These are phyloP conservation scores for Drosophila diplacantha DNA, from an alignment of 2,888 invertebrate genomes.

Conservation along the genomic window DNA sequence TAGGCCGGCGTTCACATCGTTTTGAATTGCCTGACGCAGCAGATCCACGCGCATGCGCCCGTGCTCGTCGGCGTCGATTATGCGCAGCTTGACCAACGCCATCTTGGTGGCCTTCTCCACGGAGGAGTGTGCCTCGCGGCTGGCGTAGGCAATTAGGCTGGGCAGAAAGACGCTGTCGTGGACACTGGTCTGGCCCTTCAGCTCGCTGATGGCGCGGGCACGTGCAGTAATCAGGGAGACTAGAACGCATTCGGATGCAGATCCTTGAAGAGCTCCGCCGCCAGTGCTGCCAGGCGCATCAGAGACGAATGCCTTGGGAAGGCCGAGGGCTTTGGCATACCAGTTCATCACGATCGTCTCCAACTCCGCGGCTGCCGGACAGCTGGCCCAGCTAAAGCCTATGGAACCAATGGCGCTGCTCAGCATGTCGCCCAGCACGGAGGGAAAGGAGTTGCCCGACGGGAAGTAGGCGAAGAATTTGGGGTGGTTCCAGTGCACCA, in stretches of 20 bases:
- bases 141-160: slow-evolving; percentile 86
- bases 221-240: slow-evolving; percentile 88
- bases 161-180: slow-evolving; percentile 86
- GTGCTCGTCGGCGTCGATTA: slow-evolving; percentile 85
- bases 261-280: slow-evolving; percentile 90
- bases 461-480: slow-evolving; percentile 96
- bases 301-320: slow-evolving; percentile 84
- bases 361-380: slow-evolving; percentile 91
- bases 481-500: slow-evolving; percentile 96
- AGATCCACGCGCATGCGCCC: slow-evolving; percentile 82
- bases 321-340: slow-evolving; percentile 86
- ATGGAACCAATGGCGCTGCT: slow-evolving; percentile 92
- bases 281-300: slow-evolving; percentile 79
- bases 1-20: slow-evolving; percentile 85
- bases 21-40: slow-evolving; percentile 82
- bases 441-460: slow-evolving; percentile 93
- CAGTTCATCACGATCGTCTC: slow-evolving; percentile 91
- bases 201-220: slow-evolving; percentile 82
- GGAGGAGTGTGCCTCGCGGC: slow-evolving; percentile 86
- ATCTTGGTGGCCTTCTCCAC: slow-evolving; percentile 89
- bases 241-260: slow-evolving; percentile 89
- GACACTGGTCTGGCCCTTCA: slow-evolving; percentile 80
- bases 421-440: slow-evolving; percentile 93
- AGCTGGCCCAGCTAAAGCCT: slow-evolving; percentile 95
- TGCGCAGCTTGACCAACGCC: slow-evolving; percentile 84